Evolutionary conservation across 2,888 invertebrate genomes (phyloP), one percentile per base, ranked within the genome.

Genomic region (Bursaphelenchus okinawaensis): DNA sequence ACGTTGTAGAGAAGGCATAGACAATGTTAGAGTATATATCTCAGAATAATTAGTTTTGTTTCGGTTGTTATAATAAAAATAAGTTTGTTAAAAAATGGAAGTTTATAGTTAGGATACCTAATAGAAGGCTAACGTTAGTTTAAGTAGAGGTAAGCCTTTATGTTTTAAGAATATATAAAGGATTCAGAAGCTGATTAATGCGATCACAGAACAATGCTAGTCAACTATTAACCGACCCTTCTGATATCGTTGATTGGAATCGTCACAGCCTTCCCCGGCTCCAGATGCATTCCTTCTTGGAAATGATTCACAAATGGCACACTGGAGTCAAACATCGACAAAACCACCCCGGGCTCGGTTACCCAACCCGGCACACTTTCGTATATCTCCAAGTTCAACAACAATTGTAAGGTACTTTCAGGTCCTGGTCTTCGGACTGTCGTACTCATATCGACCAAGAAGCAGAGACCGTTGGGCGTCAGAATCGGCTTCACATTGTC

Each of bases 231-330:
- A n/a, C n/a, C n/a, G n/a, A n/a, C 68, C 62, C 74, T 71, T 63
- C 78, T 40, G 27, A 78, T 72, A 58, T 78, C 78, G 24, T 78
- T 78, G 22, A 78, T 75, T 0, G 78, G 78, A 59, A 78, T 78
- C 9, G 75, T 74, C 20, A 78, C 77, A 1, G 73, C 70, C 64
- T 78, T 78, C 9, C 78, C 78, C 1, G 77, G 73, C 62, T 78
- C 77, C 50, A 78, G 52, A 65, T 78, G 78, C 31, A 78, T 76
- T 52, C 78, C 78, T 63, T 78, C 76, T 0, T 72, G 66, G 61
- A 69, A 78, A 54, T 73, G 71, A 6, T 71, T 74, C 8, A 73
- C 59, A 9, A 73, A 54, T 0, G 72, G 72, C 1, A 61, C 55
- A 24, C 26, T 66, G 12, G 66, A 54, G 29, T 77, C 77, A 52